Evolutionary conservation across 1,140 invertebrate species (phyloP), one percentile per base, ranked within the genome.

Genomic region (Araneus ventricosus): DNA sequence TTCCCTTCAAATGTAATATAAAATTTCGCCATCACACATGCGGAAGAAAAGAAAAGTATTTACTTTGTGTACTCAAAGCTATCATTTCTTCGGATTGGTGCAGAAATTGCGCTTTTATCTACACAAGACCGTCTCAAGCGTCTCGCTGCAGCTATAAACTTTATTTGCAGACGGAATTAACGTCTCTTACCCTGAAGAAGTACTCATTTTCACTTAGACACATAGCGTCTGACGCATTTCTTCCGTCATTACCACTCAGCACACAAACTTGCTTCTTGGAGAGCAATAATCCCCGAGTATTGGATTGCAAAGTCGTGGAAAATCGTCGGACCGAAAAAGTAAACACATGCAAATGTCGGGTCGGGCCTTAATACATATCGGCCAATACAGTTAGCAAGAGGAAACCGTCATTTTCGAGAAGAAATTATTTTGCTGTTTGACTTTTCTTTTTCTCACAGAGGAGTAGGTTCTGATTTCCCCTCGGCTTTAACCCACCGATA

Each of bases 371-470:
- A 84, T 84, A 84, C 82, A 84, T 57, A 52, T 84, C 82, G 82
- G 70, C 82, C 82, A 52, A 84, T 45, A 84, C 70, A 75, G 70
- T 57, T 41, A n/a, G 59, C 70, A 90, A 90, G 88, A 79, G 67
- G 88, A 90, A 90, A 90, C 88, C 88, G 63, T 67, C 41, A 90
- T 90, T 90, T 90, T 67, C 30, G 88, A 84, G 70, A 59, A 39
- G 88, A 90, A 90, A 90, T 90, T 90, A 90, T 90, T 90, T 90
- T 70, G 39, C 70, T 90, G 63, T 90, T 90, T 90, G 88, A 90
- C 88, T 90, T 79, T 90, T 80, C 70, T 57, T 80, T 79, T 75
- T 70, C 63, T 88, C 34, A 70, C 24, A 30, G 52, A 59, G 52
- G 20, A 88, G 59, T 61, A 88, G 59, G 45, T 90, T 90, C 88